Conservation (phyloP, 2,888 invertebrate species). For the Piscicola geometra region DNA sequence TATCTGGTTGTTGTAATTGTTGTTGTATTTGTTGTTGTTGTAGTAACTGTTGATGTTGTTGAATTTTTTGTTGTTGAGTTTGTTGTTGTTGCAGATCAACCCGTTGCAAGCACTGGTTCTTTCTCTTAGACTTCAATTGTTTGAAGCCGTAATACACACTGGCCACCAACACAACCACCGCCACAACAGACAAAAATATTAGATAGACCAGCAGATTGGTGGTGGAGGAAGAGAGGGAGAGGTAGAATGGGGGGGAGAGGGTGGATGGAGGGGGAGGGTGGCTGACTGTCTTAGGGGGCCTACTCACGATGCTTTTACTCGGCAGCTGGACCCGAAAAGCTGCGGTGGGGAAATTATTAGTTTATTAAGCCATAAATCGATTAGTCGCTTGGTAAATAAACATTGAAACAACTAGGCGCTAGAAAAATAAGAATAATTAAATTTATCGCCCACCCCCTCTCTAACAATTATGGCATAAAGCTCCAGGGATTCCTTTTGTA, state of each 20-base stretch:
- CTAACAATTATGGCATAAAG: too few relatives aligned
- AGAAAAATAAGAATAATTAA: too few relatives aligned
- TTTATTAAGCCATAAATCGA: not conserved
- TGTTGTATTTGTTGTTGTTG: too few relatives aligned
- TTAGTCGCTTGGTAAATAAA: not conserved
- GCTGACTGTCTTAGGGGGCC: not conserved
- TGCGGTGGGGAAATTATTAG: not conserved
- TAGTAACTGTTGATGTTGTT: too few relatives aligned
- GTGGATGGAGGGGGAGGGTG: not conserved
- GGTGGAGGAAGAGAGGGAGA: slow-evolving; percentile 6
- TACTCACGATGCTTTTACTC: too few relatives aligned
- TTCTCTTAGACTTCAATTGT: not conserved
- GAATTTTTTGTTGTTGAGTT: too few relatives aligned
- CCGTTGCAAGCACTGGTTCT: not conserved
- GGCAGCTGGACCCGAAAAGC: not conserved
- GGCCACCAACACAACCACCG: not conserved
- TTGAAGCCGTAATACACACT: not conserved
- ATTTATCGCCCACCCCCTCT: too few relatives aligned
- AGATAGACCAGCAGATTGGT: slow-evolving; percentile 15
- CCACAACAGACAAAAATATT: not conserved
- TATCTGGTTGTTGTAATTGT: too few relatives aligned
- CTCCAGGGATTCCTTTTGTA: too few relatives aligned
- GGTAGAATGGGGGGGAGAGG: not conserved
- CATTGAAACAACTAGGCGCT: not conserved
- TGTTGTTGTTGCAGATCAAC: not conserved